These are phyloP conservation scores for Plutomurus gul DNA, from an alignment of 1,140 invertebrate species.

Conservation along the genomic window DNA sequence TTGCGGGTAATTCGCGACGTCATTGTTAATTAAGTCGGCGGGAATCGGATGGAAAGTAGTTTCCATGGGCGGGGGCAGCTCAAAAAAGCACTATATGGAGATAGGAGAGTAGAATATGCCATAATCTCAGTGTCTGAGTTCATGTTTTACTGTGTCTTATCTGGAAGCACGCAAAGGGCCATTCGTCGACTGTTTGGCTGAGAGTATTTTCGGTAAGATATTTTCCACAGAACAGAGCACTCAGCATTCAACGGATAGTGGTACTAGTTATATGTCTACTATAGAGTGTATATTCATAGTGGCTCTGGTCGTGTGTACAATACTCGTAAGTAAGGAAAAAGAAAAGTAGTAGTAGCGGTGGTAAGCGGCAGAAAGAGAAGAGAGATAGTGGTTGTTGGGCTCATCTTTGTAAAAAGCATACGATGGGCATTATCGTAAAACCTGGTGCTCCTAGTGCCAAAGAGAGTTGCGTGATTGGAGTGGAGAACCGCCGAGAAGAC, in stretches of 20 bases:
- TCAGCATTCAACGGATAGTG: background rate
- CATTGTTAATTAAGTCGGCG: constrained; percentile 14
- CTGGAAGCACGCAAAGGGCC: constrained; percentile 32
- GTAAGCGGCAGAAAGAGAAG: constrained; percentile 1
- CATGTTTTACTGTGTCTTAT: constrained; percentile 37
- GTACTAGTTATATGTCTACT: too few relatives aligned
- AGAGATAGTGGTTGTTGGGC: constrained; percentile 31
- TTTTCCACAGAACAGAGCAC: constrained; percentile 26
- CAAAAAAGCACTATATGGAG: constrained; percentile 2
- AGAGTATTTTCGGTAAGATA: constrained; percentile 36
- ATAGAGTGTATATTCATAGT: too few relatives aligned
- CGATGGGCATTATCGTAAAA: constrained; percentile 42
- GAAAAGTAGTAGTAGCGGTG: background rate
- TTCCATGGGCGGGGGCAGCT: constrained; percentile 12
- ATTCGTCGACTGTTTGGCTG: constrained; percentile 31
- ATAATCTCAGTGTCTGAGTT: constrained; percentile 23
- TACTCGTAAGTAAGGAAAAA: background rate
- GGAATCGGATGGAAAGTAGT: constrained; percentile 21
- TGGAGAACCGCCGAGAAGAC: constrained; percentile 20
- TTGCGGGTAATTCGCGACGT: constrained; percentile 18
- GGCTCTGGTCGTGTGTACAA: background rate
- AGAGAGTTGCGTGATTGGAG: constrained; percentile 40
- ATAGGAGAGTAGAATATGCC: background rate
- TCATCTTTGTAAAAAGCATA: constrained; percentile 39
- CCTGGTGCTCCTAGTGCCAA: constrained; percentile 12